phyloP scores from a whole-genome alignment of 2,797 vertebrate genomes.

The Tokudaia tokunoshimensis region DNA sequence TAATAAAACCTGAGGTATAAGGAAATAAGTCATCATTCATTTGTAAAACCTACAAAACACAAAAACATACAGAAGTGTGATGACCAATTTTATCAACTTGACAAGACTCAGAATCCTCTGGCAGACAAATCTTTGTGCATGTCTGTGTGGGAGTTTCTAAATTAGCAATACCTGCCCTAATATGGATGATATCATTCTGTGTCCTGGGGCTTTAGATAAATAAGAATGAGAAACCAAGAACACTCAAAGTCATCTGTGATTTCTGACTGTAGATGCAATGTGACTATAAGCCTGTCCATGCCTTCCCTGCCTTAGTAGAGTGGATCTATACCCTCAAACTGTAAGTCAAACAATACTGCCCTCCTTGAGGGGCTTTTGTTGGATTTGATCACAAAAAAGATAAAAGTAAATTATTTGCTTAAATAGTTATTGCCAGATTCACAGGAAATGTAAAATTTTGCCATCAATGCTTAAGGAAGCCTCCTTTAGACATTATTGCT shows the following conservation, averaged over 20 bases:
- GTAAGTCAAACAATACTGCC: not conserved
- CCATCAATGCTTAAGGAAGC: not conserved
- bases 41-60: not conserved
- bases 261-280: not conserved
- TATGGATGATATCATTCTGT: not conserved
- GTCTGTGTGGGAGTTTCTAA: not conserved
- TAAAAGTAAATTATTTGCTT: not conserved
- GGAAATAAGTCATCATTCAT: not conserved
- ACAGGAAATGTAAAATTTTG: not conserved
- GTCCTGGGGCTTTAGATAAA: not conserved
- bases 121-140: not conserved
- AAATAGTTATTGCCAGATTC: not conserved
- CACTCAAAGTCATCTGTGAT: too few species aligned
- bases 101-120: not conserved
- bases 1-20: not conserved
- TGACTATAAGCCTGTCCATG: not conserved
- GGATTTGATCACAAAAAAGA: not conserved
- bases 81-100: not conserved
- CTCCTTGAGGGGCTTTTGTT: not conserved
- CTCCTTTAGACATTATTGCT: not conserved
- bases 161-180: not conserved
- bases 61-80: not conserved
- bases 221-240: not conserved
- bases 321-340: not conserved
- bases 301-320: not conserved